phyloP scores from a whole-genome alignment of 2,797 vertebrate species.

The Caiman crocodilus region DNA sequence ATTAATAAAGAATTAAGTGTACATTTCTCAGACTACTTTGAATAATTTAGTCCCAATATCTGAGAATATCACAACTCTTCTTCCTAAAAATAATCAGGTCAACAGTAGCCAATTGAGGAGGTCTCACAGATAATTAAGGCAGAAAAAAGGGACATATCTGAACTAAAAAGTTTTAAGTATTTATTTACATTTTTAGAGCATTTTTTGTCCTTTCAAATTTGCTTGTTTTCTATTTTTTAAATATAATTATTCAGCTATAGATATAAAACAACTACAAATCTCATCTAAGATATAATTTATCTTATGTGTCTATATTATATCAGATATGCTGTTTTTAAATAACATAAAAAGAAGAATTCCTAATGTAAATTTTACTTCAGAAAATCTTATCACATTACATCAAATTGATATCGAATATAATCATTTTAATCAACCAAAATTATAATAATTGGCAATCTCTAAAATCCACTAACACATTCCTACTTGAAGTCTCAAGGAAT shows the following conservation, averaged over 20 bases:
- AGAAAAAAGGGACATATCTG: background rate
- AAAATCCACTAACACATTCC: background rate
- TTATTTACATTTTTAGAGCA: background rate
- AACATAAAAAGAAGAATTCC: background rate
- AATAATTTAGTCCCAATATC: background rate
- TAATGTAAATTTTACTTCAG: background rate
- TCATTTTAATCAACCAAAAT: background rate
- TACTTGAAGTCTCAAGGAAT: background rate
- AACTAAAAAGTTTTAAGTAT: background rate
- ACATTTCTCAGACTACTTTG: constrained; percentile 30
- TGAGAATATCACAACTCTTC: background rate
- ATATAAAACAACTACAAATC: background rate
- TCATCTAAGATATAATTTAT: background rate
- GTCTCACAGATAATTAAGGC: background rate
- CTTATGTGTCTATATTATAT: background rate
- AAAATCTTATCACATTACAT: background rate
- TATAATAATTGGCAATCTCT: background rate
- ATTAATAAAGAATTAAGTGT: constrained; percentile 47
- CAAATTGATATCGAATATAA: background rate
- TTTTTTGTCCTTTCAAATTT: background rate
- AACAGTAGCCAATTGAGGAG: background rate
- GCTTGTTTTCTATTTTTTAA: background rate
- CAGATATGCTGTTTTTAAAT: background rate
- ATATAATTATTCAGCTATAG: too few relatives aligned
- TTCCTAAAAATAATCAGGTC: background rate